Evolutionary conservation across 1,140 invertebrate species (phyloP), one percentile per base, ranked within the genome.

Genomic region (Tetramorium alpestre): DNA sequence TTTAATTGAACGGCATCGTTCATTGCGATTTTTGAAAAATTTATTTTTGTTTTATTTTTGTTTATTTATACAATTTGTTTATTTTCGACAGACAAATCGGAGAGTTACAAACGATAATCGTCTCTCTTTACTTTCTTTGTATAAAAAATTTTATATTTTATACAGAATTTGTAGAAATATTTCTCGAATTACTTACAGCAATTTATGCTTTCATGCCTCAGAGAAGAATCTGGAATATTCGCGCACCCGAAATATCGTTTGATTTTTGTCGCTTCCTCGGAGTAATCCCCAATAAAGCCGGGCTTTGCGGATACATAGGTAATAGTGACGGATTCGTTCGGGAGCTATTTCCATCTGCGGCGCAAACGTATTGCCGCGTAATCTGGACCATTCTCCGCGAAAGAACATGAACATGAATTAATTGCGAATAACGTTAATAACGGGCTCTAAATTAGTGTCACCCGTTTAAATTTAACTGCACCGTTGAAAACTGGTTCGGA

Each of bases 401-500:
- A 89, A 70, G 75, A 77, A 85, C 58, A 62, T 7, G 60, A 41
- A 84, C 65, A 78, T n/a, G n/a, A n/a, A n/a, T 90, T 87, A 87
- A 84, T 58, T 81, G 88, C 85, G 78, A 90, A 89, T 89, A 87
- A 89, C 60, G 70, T 89, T 89, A 90, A 90, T 87, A 90, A 90
- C 88, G 60, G 28, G n/a, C 33, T 60, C 44, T 78, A 75, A 89
- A 84, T 87, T 89, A 87, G 28, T 76, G 56, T 60, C 85, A 54
- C 77, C 77, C 72, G 88, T 80, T 89, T 85, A 87, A 90, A 89
- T 87, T 90, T 87, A 89, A 89, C 85, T 84, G 72, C 85, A 11
- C 76, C 51, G 88, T 67, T 62, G 85, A 90, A 90, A 89, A 89
- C 85, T 89, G 73, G 38, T 87, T 85, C 65, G 88, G 58, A 89